Evolutionary conservation across 2,113 vertebrate species (phyloP).

Genomic region (Alaudala cheleensis): DNA sequence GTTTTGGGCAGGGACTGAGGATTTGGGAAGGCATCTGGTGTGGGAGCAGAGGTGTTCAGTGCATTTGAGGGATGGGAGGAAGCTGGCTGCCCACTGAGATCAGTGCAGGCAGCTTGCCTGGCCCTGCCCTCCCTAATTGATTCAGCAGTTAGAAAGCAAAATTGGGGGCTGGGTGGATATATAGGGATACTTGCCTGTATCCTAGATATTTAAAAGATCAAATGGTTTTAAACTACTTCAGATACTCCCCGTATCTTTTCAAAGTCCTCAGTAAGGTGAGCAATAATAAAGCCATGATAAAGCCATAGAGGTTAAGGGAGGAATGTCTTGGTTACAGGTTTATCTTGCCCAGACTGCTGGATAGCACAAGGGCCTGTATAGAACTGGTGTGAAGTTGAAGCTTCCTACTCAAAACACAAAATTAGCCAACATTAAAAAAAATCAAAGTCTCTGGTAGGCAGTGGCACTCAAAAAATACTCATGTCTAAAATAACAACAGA

Average conservation of each 20-base stretch:
- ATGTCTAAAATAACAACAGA: not conserved
- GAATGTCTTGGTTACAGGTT: not conserved
- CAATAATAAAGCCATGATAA: constrained; percentile 34
- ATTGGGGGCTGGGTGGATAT: not conserved
- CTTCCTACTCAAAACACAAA: constrained; percentile 56
- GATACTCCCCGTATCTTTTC: not conserved
- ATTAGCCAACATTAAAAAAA: not conserved
- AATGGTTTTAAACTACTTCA: not conserved
- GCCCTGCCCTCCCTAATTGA: not conserved
- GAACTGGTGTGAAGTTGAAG: constrained; percentile 18
- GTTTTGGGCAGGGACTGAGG: not conserved
- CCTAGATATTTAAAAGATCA: not conserved
- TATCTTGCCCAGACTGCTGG: not conserved
- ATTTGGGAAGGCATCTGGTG: not conserved
- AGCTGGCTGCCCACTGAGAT: rapidly evolving
- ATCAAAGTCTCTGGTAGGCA: not conserved
- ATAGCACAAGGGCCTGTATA: not conserved
- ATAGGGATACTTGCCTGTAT: not conserved
- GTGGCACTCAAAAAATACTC: not conserved
- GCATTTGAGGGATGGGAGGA: not conserved
- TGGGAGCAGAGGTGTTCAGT: not conserved
- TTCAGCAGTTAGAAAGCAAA: not conserved
- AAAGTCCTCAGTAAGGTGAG: not conserved
- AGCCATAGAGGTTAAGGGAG: constrained; percentile 32
- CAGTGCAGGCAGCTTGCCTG: not conserved